Conservation (phyloP, 1,140 invertebrate genomes). For the Drosophila triauraria region DNA sequence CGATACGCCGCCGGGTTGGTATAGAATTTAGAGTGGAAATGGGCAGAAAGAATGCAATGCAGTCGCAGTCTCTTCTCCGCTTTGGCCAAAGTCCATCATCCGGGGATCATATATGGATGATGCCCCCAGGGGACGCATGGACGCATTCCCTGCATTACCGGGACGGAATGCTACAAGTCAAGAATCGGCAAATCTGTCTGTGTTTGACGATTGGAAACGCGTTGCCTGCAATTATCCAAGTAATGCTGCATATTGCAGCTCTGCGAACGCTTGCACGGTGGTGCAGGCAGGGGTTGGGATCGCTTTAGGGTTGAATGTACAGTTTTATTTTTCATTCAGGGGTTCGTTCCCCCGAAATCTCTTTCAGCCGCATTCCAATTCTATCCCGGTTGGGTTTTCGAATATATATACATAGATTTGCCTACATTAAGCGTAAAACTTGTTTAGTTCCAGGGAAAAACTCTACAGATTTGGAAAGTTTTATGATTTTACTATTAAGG, state of each 20-base stretch:
- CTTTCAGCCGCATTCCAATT: conserved; percentile 10
- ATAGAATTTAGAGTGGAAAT: conserved; percentile 28
- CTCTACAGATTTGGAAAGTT: not conserved
- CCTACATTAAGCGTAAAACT: not conserved
- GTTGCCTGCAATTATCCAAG: conserved; percentile 50
- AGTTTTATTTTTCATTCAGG: conserved; percentile 54
- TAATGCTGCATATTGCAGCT: conserved; percentile 60
- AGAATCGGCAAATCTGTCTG: conserved; percentile 7
- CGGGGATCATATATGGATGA: not conserved
- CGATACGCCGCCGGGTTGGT: conserved; percentile 32
- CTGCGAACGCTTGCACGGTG: conserved; percentile 27
- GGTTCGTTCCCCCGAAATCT: conserved; percentile 5
- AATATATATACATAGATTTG: conserved; percentile 1
- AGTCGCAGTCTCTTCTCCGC: not conserved
- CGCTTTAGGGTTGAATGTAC: conserved; percentile 69
- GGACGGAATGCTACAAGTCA: not conserved
- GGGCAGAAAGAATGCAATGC: conserved; percentile 17
- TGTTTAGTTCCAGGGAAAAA: not conserved
- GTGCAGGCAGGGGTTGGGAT: conserved; percentile 56
- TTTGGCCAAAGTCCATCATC: not conserved
- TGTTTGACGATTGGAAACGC: conserved; percentile 21
- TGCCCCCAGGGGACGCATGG: conserved; percentile 1
- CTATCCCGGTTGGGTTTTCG: not conserved
- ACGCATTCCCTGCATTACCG: not conserved
- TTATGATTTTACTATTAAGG: not conserved